Percentiles rank a stretch among this genome's conserved stretches.
Evolutionary conservation across 2,888 invertebrate genomes (phyloP).

Genomic region (Drosophila bunnanda): DNA sequence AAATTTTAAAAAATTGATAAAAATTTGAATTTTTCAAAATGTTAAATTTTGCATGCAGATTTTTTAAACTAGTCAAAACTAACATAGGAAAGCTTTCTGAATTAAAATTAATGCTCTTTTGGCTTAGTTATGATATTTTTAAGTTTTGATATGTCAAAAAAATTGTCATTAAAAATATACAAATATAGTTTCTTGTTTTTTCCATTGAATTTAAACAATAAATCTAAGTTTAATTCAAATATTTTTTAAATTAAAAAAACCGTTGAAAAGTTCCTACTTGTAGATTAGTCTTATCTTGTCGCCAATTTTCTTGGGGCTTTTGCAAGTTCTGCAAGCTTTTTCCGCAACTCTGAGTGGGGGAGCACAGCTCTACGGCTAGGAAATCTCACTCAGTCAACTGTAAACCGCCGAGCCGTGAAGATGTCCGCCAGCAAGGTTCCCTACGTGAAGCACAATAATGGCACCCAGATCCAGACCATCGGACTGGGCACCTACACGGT

Average conservation of each 20-base stretch:
- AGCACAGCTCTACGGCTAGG: neutral
- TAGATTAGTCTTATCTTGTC: neutral
- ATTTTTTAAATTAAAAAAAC: neutral
- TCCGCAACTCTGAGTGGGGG: neutral
- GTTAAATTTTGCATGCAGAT: no score
- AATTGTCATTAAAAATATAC: no score
- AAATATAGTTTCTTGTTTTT: neutral
- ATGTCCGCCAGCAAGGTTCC: constrained; percentile 61
- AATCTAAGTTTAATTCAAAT: neutral
- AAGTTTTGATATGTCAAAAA: no score
- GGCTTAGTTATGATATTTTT: no score
- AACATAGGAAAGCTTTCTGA: no score
- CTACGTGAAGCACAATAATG: constrained; percentile 80
- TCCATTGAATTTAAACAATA: neutral
- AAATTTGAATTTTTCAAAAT: no score
- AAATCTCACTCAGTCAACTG: constrained; percentile 19
- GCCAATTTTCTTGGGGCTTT: constrained; percentile 10
- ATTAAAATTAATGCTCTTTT: no score
- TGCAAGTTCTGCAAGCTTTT: constrained; percentile 8
- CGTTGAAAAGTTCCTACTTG: neutral
- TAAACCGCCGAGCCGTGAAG: constrained; percentile 26
- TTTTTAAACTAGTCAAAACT: no score
- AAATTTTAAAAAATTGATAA: no score
- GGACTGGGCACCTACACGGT: constrained; percentile 83
- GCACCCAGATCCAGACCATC: constrained; percentile 80